Conservation (phyloP, 2,113 vertebrate genomes). For the Himantopus leucocephalus region DNA sequence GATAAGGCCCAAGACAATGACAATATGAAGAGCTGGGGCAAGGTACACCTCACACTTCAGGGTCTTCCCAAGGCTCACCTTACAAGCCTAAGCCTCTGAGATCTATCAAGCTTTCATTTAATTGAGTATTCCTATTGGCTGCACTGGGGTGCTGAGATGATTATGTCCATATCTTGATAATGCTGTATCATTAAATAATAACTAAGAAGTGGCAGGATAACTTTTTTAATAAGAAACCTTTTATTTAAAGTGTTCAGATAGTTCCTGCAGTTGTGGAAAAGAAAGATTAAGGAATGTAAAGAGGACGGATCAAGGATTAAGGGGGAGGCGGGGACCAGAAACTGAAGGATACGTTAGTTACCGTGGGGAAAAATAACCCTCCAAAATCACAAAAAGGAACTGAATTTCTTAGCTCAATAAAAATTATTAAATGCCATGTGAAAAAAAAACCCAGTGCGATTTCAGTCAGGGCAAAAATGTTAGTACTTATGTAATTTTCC, state of each 20-base stretch:
- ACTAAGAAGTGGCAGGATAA: not conserved
- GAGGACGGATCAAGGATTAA: too few relatives aligned
- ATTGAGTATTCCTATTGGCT: not conserved
- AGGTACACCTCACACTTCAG: not conserved
- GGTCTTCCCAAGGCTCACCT: not conserved
- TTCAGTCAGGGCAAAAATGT: not conserved
- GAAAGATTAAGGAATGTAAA: too few relatives aligned
- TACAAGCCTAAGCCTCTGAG: not conserved
- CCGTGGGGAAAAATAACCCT: accelerated
- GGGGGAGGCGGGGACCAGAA: not conserved
- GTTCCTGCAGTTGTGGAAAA: not conserved
- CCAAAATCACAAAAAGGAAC: not conserved
- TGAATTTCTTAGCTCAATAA: not conserved
- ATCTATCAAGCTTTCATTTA: not conserved
- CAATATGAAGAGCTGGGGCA: not conserved
- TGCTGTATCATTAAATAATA: not conserved
- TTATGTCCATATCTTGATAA: not conserved
- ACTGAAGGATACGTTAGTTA: not conserved
- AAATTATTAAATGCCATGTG: not conserved
- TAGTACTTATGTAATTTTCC: not conserved
- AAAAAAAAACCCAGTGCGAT: not conserved
- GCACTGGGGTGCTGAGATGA: not conserved
- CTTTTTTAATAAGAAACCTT: not conserved
- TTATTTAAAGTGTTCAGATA: not conserved
- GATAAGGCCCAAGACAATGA: not conserved